Evolutionary conservation across 2,113 vertebrate genomes (phyloP), one percentile per base, ranked within the genome.

Genomic region (Equus quagga): DNA sequence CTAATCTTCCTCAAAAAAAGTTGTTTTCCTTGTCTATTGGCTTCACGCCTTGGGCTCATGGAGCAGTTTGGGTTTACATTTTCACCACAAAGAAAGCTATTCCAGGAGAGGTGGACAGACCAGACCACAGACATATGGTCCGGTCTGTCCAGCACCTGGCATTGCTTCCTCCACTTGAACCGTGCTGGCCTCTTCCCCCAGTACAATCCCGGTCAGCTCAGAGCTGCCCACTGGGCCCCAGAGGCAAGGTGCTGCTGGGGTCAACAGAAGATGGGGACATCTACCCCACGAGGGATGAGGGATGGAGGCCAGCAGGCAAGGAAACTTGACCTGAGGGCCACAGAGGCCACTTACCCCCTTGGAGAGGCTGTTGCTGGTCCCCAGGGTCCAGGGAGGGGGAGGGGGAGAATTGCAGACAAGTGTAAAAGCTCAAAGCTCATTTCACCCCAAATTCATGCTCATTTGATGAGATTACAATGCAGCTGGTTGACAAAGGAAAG

Each of bases 341-440:
- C 15, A 15, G 54, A 15, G 54, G 54, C n/a, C 65, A 33, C 24
- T 17, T 8, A 19, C 11, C 11, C 10, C 0, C n/a, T 49, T 36
- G 12, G 33, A 89, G 56, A 26, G 31, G 3, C 46, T 56, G 33
- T 33, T 79, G 19, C 41, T 24, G 36, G 28, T 58, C 36, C 46
- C 9, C 13, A 51, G 17, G 28, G 8, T n/a, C 11, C 56, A 44
- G 28, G 36, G 26, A 72, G 6, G 58, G 12, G 28, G 28, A 83
- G 8, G 28, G 3, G 1, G 24, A 18, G 18, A 23, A 36, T 62
- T 41, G 26, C 51, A 28, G 81, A 70, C 54, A 85, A 70, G 54
- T 81, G 80, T 31, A 78, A 89, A 89, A 83, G 54, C 60, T 90
- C 62, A 89, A 89, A 82, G 54, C 58, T 89, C 62, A 80, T 94